Conservation (phyloP, 1,140 invertebrate species). For the Trachymyrmex septentrionalis region DNA sequence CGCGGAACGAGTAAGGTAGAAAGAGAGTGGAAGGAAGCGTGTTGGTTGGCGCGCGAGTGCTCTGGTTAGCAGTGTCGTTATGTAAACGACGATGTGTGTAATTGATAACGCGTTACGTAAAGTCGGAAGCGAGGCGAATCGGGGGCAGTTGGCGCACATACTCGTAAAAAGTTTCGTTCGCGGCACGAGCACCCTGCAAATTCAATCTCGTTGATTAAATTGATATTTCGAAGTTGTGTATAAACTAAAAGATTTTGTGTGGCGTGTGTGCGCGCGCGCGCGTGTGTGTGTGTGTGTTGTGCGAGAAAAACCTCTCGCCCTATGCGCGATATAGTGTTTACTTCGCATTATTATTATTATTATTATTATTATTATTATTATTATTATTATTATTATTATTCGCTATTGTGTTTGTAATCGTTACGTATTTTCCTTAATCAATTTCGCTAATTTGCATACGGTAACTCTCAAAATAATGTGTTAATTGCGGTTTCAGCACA, state of each 20-base stretch:
- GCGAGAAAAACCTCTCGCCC: not conserved
- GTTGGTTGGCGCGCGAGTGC: not conserved
- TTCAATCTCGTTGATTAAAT: slow-evolving; percentile 49
- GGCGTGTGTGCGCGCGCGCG: too few species aligned
- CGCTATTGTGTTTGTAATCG: not conserved
- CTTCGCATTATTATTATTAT: not conserved
- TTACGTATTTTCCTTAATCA: not conserved
- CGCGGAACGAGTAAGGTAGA: not conserved
- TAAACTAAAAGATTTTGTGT: not conserved
- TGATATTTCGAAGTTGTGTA: slow-evolving; percentile 24
- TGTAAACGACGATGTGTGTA: not conserved
- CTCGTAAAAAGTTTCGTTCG: slow-evolving; percentile 1
- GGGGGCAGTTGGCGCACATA: not conserved
- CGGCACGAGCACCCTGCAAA: not conserved
- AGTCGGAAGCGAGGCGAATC: not conserved
- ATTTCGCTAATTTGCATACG: not conserved
- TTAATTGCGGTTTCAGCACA: not conserved
- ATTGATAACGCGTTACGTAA: slow-evolving; percentile 40
- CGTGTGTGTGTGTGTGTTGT: too few species aligned
- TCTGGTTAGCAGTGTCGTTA: not conserved
- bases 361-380: too few species aligned
- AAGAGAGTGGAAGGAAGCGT: not conserved
- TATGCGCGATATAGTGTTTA: not conserved
- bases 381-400: too few species aligned
- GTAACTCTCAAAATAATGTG: not conserved